A percentile compares a stretch with the other conserved stretches of the same genome.
Conservation (phyloP, 2,888 invertebrate genomes). For the Nesidiocoris tenuis region DNA sequence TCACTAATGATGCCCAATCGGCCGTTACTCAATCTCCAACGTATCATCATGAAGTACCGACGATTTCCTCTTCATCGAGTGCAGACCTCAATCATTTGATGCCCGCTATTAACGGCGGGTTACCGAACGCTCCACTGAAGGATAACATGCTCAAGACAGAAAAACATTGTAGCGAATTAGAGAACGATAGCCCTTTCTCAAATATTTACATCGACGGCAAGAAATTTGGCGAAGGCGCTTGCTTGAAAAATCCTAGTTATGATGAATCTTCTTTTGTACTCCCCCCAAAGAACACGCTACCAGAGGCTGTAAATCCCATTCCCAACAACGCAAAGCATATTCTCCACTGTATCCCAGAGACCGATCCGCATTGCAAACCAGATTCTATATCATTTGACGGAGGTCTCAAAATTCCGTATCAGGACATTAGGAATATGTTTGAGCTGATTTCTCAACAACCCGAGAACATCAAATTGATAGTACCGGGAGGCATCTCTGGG, state of each 20-base stretch:
- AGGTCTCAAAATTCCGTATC: conserved; percentile 12
- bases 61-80: neutral
- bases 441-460: conserved; percentile 5
- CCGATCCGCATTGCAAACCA: neutral
- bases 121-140: neutral
- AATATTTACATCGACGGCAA: neutral
- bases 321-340: neutral
- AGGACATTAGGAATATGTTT: conserved; percentile 1
- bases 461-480: conserved; percentile 1
- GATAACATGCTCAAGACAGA: neutral
- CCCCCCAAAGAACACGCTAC: neutral
- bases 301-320: neutral
- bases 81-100: neutral
- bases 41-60: neutral
- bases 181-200: neutral
- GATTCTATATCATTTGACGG: neutral
- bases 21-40: neutral
- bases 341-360: neutral
- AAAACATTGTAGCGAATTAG: neutral
- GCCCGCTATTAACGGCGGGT: neutral
- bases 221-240: neutral
- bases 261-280: neutral
- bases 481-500: conserved; percentile 5
- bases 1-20: too few species aligned
- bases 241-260: neutral